A percentile compares a stretch with the other conserved stretches of the same genome.
phyloP scores from a whole-genome alignment of 2,797 vertebrate species.

The Chaenodraco wilsoni region DNA sequence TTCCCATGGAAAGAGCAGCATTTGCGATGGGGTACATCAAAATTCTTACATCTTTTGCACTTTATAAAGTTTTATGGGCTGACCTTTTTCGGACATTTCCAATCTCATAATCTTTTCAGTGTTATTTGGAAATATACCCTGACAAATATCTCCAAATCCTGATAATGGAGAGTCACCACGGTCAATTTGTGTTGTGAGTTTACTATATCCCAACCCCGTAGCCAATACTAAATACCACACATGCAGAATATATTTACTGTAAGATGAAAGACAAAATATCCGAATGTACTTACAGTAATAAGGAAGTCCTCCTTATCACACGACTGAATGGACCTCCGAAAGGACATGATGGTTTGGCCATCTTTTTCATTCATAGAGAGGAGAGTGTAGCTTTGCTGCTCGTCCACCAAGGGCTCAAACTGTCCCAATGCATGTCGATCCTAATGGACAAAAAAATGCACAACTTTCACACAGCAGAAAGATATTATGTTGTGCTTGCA shows the following conservation, averaged over 20 bases:
- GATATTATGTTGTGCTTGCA: not conserved
- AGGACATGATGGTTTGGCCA: constrained; percentile 80
- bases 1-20: too few species aligned
- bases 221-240: not conserved
- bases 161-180: too few species aligned
- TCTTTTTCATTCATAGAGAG: constrained; percentile 76
- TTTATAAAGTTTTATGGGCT: not conserved
- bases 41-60: not conserved
- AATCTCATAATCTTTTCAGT: not conserved
- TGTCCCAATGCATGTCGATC: constrained; percentile 78
- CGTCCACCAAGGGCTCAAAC: constrained; percentile 72
- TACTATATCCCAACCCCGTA: too few species aligned
- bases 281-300: constrained; percentile 80
- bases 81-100: not conserved
- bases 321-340: constrained; percentile 72
- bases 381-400: constrained; percentile 83
- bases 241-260: not conserved
- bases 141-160: not conserved
- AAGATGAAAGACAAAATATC: not conserved
- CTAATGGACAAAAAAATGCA: constrained; percentile 62
- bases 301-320: constrained; percentile 81
- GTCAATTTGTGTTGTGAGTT: too few species aligned
- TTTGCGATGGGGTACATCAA: too few species aligned
- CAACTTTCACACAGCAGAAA: not conserved
- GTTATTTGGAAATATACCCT: not conserved